Evolutionary conservation across 1,140 invertebrate species (phyloP), one percentile per base, ranked within the genome.

Genomic region (Schlechtendalia chinensis): DNA sequence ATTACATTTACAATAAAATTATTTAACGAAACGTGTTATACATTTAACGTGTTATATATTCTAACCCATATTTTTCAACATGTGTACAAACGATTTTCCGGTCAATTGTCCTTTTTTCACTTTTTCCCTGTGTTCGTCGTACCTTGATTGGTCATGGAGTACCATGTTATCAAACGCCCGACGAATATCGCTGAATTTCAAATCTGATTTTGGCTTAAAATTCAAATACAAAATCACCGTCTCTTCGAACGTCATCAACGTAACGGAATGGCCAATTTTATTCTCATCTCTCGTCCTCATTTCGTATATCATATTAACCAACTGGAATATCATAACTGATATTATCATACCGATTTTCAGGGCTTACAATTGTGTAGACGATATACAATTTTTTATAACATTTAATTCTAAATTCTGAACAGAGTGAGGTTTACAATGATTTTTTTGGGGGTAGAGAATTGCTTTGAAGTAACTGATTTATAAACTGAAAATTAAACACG

Each of bases 201-300:
- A 8, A 27, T 0, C 11, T 12, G 50, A n/a, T 17, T 19, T 58
- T 17, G 75, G 58, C n/a, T 50, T 79, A 50, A 63, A 29, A n/a
- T 79, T 79, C 22, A 79, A 27, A 54, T 63, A 79, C 16, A 63
- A 47, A 27, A 79, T 29, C 11, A 63, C 75, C 22, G 50, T 27
- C 5, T 79, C 75, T 47, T 79, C 75, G 5, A 79, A 79, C 19
- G 58, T 32, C 8, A 79, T 61, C 8, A 53, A 22, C 6, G 45
- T 63, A 1, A 4, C n/a, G 3, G 56, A 1, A 29, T 79, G 39
- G 16, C 17, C 22, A 29, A 50, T 5, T 61, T 61, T 19, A 14
- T 3, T 22, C 1, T 54, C 24, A 12, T 19, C 2, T 10, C 69
- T 72, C 24, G 5, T 17, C 16, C 19, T 24, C 75, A 79, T 12